These are phyloP conservation scores for Rhinolophus sinicus DNA, from an alignment of 2,113 vertebrate genomes.

Conservation along the genomic window DNA sequence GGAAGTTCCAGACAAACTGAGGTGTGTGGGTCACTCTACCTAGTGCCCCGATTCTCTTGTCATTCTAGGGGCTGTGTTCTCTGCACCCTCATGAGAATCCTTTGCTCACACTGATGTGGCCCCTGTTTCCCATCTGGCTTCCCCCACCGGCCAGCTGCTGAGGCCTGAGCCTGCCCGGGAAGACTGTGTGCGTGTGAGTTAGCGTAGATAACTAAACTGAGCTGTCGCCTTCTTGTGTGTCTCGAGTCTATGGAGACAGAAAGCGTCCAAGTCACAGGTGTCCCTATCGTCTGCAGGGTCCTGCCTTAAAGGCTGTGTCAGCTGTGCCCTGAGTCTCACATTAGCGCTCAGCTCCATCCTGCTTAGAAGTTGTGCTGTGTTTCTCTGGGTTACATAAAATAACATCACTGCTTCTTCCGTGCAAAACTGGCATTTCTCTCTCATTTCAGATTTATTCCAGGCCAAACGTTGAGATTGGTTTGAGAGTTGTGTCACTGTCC, in stretches of 20 bases:
- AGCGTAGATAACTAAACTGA: neutral
- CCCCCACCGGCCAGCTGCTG: neutral
- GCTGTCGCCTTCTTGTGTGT: no score
- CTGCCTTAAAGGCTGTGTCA: neutral
- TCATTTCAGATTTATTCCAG: neutral
- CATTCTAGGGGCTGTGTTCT: neutral
- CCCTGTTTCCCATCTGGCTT: neutral
- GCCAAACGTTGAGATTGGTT: fast-evolving
- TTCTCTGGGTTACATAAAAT: slow-evolving; percentile 14
- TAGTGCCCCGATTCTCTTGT: neutral
- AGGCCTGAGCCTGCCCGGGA: neutral
- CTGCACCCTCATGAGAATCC: neutral
- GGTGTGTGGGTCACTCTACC: neutral
- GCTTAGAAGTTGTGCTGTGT: neutral
- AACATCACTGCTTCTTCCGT: neutral
- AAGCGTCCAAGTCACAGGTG: neutral
- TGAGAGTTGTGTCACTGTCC: neutral
- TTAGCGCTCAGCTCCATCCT: neutral
- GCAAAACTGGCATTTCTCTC: neutral
- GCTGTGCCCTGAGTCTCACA: neutral
- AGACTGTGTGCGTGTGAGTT: neutral
- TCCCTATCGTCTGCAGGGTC: neutral
- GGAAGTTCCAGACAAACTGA: neutral
- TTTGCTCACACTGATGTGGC: neutral
- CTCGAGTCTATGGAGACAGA: neutral